phyloP scores from a whole-genome alignment of 2,797 vertebrate species.

The Telmatherina bonti region DNA sequence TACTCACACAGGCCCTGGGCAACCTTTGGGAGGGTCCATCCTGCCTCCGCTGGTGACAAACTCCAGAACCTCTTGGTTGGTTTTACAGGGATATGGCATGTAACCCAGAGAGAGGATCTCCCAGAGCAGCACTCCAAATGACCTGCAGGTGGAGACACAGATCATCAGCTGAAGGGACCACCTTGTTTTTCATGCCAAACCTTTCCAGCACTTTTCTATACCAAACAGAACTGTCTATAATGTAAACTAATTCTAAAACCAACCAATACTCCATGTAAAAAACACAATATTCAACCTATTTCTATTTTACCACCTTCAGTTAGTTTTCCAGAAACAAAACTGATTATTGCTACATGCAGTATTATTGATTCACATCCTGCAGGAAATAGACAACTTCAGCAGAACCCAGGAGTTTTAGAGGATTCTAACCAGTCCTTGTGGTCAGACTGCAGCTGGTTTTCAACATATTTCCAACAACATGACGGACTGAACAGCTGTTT shows the following conservation, averaged over 20 bases:
- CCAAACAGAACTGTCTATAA: not conserved
- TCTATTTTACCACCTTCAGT: not conserved
- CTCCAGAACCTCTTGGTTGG: slow-evolving; percentile 94
- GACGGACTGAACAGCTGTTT: not conserved
- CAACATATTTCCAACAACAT: not conserved
- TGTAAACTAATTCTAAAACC: not conserved
- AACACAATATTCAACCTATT: not conserved
- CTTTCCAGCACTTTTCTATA: not conserved
- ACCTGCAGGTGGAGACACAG: slow-evolving; percentile 86
- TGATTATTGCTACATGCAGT: not conserved
- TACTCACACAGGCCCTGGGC: slow-evolving; percentile 94
- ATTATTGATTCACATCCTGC: not conserved
- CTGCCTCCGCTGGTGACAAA: slow-evolving; percentile 91
- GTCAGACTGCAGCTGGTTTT: not conserved
- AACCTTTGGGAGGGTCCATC: slow-evolving; percentile 93
- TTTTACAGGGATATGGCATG: slow-evolving; percentile 94
- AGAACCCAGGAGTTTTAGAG: not conserved
- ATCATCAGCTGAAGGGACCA: slow-evolving; percentile 19
- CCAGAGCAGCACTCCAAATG: slow-evolving; percentile 96
- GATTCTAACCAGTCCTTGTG: not conserved
- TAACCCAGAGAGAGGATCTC: slow-evolving; percentile 95
- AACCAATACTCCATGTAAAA: not conserved
- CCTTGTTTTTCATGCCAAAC: not conserved
- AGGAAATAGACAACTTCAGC: not conserved
- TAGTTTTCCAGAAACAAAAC: not conserved